Conservation (phyloP, 2,888 invertebrate species). For the Ommatoiulus sabulosus region DNA sequence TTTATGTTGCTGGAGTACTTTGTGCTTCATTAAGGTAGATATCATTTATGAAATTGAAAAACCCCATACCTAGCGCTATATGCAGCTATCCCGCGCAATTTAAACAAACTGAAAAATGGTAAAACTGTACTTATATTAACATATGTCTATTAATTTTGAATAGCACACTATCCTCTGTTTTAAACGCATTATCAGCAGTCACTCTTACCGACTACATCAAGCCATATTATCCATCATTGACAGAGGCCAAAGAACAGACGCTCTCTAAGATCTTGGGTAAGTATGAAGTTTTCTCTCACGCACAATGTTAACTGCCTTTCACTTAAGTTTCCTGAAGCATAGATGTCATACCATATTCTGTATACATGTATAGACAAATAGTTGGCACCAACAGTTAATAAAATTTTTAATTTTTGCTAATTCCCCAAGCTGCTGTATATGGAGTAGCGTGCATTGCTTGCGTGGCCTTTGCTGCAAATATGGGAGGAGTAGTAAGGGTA, state of each 20-base stretch:
- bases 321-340: no score
- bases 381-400: no score
- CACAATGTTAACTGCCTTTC: no score
- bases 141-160: neutral
- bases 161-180: constrained; percentile 55
- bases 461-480: constrained; percentile 51
- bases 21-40: constrained; percentile 55
- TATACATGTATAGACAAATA: neutral
- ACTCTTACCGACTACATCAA: constrained; percentile 56
- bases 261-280: constrained; percentile 54
- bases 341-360: neutral
- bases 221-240: constrained; percentile 47
- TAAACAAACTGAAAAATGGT: no score
- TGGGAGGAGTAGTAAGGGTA: constrained; percentile 55
- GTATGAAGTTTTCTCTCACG: neutral
- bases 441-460: constrained; percentile 50
- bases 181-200: constrained; percentile 56
- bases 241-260: constrained; percentile 37
- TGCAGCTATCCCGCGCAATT: no score
- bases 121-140: neutral
- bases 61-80: no score
- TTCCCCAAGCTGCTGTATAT: neutral
- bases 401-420: no score
- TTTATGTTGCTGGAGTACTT: constrained; percentile 52
- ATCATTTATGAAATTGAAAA: no score